Evolutionary conservation across 2,888 invertebrate genomes (phyloP), one percentile per base, ranked within the genome.

Genomic region (Polymixis flavicincta): DNA sequence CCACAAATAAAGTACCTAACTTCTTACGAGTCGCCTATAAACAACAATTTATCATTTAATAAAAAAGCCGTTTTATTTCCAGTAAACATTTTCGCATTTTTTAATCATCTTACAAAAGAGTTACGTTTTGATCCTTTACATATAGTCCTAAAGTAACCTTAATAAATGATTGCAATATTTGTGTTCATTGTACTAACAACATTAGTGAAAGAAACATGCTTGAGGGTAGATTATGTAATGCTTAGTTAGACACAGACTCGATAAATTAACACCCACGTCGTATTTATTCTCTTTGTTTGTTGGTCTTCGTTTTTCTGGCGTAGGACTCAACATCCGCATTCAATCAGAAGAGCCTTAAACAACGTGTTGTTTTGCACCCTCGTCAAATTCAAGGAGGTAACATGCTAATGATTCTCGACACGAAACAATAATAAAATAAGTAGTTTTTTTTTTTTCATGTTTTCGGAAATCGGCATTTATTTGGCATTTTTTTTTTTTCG

Each of bases 211-310:
- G 45, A 50, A n/a, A 50, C 42, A 61, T 54, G 75, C 76, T 52
- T 68, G 45, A 69, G 65, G 68, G 54, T 52, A 14, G 28, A 72
- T 76, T 57, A 80, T 28, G 32, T 80, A 37, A 61, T 37, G 76
- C 71, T 76, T 66, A 71, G 81, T 80, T 80, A 67, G 28, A 64
- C 45, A 28, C 37, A n/a, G 45, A 69, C 65, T 42, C 37, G 57
- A 72, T 71, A 69, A 80, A 76, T 80, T 71, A 75, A 67, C 57
- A 32, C 71, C 81, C 71, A 72, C 82, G 61, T 25, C 42, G 8
- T 61, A 50, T 69, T 54, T 0, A 54, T 61, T 50, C n/a, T n/a
- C 37, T 54, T 61, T 81, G 68, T 71, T 68, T 63, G 19, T 19
- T n/a, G 5, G 14, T 64, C 14, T 63, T 28, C 42, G n/a, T 65